These are phyloP conservation scores for Macrocentrus cingulum DNA, from an alignment of 1,140 invertebrate species.

Conservation along the genomic window DNA sequence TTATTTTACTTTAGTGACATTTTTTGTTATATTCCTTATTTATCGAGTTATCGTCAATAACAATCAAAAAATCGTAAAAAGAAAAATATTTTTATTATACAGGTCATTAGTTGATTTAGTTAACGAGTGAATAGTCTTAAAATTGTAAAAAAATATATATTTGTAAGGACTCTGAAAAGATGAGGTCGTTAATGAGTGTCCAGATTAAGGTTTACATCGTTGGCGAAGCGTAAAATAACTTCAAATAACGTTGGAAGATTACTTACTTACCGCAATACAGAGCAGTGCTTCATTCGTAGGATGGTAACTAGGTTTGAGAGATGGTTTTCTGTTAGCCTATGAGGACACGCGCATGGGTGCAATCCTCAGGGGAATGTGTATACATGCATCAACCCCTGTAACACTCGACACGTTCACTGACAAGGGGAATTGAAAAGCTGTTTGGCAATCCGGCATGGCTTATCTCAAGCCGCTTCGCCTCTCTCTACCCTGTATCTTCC, in stretches of 20 bases:
- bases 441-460: conserved; percentile 53
- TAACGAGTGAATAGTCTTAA: no score
- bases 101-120: no score
- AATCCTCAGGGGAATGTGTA: conserved; percentile 17
- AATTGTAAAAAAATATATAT: no score
- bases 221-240: conserved; percentile 54
- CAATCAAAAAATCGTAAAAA: no score
- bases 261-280: conserved; percentile 56
- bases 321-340: neutral
- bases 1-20: no score
- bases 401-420: conserved; percentile 53
- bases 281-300: conserved; percentile 37
- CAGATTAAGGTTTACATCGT: no score
- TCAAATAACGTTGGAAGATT: conserved; percentile 57
- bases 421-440: conserved; percentile 57
- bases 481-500: neutral
- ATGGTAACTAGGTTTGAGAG: conserved; percentile 45
- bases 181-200: no score
- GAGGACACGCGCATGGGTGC: neutral
- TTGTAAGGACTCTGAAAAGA: no score
- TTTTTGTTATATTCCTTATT: no score
- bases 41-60: no score
- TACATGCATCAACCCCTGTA: conserved; percentile 29
- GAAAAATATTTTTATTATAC: no score
- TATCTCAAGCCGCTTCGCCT: conserved; percentile 37